Evolutionary conservation across 1,140 invertebrate species (phyloP).

Genomic region (Drosophila varians): DNA sequence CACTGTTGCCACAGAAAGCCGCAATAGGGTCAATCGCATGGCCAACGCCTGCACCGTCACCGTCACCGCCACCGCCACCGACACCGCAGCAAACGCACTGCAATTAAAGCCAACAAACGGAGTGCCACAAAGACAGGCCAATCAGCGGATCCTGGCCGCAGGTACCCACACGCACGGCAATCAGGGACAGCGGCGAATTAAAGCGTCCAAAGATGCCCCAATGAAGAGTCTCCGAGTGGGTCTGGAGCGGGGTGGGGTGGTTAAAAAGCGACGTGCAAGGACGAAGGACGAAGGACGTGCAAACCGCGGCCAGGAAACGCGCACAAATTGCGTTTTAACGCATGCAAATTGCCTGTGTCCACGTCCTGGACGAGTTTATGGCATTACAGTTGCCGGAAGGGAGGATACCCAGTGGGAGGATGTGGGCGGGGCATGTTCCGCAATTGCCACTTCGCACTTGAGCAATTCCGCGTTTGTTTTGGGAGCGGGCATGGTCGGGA

Average conservation of each 20-base stretch:
- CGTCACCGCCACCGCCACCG: too few relatives aligned
- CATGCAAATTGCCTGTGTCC: slow-evolving; percentile 76
- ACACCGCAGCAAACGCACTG: slow-evolving; percentile 46
- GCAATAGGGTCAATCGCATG: slow-evolving; percentile 70
- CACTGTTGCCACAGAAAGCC: slow-evolving; percentile 18
- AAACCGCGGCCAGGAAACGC: slow-evolving; percentile 70
- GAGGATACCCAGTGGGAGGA: not conserved
- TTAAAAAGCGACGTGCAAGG: not conserved
- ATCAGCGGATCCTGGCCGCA: slow-evolving; percentile 59
- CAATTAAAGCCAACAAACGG: slow-evolving; percentile 71
- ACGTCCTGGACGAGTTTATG: slow-evolving; percentile 63
- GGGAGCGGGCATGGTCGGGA: not conserved
- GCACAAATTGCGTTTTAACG: slow-evolving; percentile 81
- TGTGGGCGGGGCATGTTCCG: slow-evolving; percentile 26
- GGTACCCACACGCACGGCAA: slow-evolving; percentile 19
- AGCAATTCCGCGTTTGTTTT: slow-evolving; percentile 25
- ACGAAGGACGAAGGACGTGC: slow-evolving; percentile 12
- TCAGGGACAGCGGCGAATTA: slow-evolving; percentile 15
- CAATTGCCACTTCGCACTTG: slow-evolving; percentile 69
- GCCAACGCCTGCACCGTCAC: slow-evolving; percentile 9
- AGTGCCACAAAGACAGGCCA: slow-evolving; percentile 47
- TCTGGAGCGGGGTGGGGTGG: too few relatives aligned
- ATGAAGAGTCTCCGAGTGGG: slow-evolving; percentile 36
- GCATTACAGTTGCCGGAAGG: slow-evolving; percentile 49
- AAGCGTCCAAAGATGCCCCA: slow-evolving; percentile 27